These are phyloP conservation scores for Epizoanthus illoricatus DNA, from an alignment of 92 coral and sea anemone species.

Conservation along the genomic window DNA sequence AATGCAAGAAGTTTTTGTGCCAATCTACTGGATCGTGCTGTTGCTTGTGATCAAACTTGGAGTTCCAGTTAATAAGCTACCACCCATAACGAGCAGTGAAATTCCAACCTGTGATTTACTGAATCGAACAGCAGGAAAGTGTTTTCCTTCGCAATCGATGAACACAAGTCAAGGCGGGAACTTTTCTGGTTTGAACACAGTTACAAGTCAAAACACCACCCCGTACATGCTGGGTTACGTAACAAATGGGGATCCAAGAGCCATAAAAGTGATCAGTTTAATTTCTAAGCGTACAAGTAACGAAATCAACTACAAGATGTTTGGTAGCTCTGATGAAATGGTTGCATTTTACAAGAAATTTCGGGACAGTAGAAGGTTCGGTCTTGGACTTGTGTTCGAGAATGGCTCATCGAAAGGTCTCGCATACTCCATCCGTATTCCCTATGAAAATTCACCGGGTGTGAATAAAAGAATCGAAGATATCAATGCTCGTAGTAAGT, in stretches of 20 bases:
- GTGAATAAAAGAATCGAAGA: conserved; percentile 45
- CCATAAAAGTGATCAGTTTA: conserved; percentile 43
- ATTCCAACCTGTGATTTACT: conserved; percentile 55
- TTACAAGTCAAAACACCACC: conserved; percentile 5
- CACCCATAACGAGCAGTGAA: conserved; percentile 57
- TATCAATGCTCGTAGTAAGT: conserved; percentile 37
- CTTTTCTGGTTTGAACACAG: not conserved
- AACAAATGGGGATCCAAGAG: conserved; percentile 47
- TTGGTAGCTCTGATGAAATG: conserved; percentile 66
- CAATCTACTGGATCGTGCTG: conserved; percentile 72
- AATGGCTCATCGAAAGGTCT: conserved; percentile 49
- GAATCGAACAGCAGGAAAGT: conserved; percentile 30
- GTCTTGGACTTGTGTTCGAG: conserved; percentile 60
- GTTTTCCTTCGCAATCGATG: conserved; percentile 24
- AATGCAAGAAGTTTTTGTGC: conserved; percentile 75
- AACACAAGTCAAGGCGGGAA: not conserved
- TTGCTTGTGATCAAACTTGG: conserved; percentile 52
- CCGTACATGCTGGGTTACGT: conserved; percentile 52
- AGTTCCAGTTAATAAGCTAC: conserved; percentile 32
- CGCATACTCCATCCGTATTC: conserved; percentile 63
- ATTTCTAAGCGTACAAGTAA: conserved; percentile 40
- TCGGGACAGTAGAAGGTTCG: conserved; percentile 50
- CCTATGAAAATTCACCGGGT: conserved; percentile 49
- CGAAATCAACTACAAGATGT: conserved; percentile 44
- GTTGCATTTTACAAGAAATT: conserved; percentile 47